Base-by-base conservation (phyloP, 2,888 invertebrate species). In the Eupithecia centaureata region DNA sequence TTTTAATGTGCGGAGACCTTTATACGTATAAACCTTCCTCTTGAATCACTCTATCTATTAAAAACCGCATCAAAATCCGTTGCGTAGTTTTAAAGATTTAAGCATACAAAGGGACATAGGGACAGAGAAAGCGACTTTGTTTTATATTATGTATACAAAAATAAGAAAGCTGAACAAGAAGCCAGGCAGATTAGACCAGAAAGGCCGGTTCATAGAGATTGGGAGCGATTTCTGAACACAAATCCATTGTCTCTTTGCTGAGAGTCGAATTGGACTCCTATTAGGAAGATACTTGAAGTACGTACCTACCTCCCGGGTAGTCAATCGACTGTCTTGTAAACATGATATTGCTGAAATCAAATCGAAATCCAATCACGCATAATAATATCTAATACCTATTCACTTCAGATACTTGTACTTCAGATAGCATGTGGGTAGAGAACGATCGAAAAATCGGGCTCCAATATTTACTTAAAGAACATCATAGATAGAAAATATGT, bases 391-490 rank as follows among this genome's bases (percentile, higher is more conserved):
- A 30, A 30, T n/a, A n/a, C n/a, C n/a, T n/a, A n/a, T n/a, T n/a
- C n/a, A n/a, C n/a, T n/a, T n/a, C n/a, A n/a, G n/a, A n/a, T n/a
- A n/a, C n/a, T n/a, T n/a, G 30, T 30, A 42, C 18, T 47, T 22
- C 47, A 47, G 22, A 47, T 47, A 47, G 22, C 18, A 47, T 42
- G 2, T 22, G 18, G 10, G 10, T 56, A 30, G 15, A 28, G 10
- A 30, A 56, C 30, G 28, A n/a, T 28, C n/a, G n/a, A 52, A 47
- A 22, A 5, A 56, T 30, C 7, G n/a, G 30, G 27, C 54, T 28
- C 30, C 54, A 54, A 54, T 5, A 54, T 54, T 54, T 54, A 54
- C n/a, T 5, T 54, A 56, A 60, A 10, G 56, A 42, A 61, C 27
- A 25, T n/a, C 13, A 25, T 42, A 38, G 35, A 32, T 57, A 28